Conservation (phyloP, 2,113 vertebrate species). For the Grus americana region DNA sequence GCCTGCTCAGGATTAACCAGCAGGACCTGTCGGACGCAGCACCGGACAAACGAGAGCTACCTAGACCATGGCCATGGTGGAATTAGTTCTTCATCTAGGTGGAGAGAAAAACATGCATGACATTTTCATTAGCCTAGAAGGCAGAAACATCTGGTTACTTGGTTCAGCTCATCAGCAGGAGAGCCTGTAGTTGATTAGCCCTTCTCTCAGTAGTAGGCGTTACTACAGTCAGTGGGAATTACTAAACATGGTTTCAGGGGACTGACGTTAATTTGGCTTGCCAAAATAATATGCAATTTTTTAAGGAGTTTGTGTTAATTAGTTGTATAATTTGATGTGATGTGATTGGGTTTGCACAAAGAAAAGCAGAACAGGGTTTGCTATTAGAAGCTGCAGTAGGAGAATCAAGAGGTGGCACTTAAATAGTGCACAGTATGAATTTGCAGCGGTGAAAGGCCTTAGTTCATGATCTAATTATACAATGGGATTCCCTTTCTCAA, state of each 20-base stretch:
- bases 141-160: constrained; percentile 57
- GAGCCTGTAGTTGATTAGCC: constrained; percentile 49
- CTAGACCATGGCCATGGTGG: constrained; percentile 4
- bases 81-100: constrained; percentile 49
- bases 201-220: constrained; percentile 57
- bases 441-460: constrained; percentile 41
- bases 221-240: constrained; percentile 53
- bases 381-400: constrained; percentile 52
- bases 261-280: constrained; percentile 60
- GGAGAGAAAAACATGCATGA: constrained; percentile 44
- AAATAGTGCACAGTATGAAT: constrained; percentile 58
- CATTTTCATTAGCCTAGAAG: constrained; percentile 61
- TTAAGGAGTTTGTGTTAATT: constrained; percentile 69
- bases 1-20: not conserved
- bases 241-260: constrained; percentile 51
- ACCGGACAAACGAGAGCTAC: not conserved
- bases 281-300: constrained; percentile 72
- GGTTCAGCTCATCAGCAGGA: constrained; percentile 57
- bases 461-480: constrained; percentile 69
- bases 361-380: constrained; percentile 56
- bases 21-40: not conserved
- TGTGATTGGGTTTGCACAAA: constrained; percentile 59
- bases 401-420: constrained; percentile 67
- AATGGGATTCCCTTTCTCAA: constrained; percentile 62
- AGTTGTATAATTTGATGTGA: constrained; percentile 71